Evolutionary conservation across 1,140 invertebrate genomes (phyloP).

Genomic region (Rhagoletis zephyria): DNA sequence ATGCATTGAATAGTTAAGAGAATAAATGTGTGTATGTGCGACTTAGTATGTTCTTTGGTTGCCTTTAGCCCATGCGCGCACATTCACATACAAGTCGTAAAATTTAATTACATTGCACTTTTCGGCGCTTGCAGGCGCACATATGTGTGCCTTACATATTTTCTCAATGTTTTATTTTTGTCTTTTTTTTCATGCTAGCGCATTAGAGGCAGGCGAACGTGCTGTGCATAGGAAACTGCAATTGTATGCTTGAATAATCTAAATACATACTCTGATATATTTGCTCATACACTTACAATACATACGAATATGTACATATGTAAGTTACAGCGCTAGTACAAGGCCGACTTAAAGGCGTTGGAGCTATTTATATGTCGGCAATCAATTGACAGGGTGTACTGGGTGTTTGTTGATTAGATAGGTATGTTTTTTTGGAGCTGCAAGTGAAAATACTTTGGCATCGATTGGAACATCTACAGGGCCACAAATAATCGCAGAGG

Average conservation of each 20-base stretch:
- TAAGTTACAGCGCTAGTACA: background rate
- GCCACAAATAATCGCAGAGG: too few species aligned
- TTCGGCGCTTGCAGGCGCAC: conserved; percentile 27
- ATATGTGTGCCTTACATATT: conserved; percentile 8
- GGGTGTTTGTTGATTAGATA: background rate
- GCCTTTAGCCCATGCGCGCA: conserved; percentile 31
- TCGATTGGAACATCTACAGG: too few species aligned
- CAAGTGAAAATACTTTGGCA: background rate
- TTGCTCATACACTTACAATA: background rate
- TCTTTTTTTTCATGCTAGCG: background rate
- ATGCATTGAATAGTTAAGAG: background rate
- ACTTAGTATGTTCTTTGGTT: background rate
- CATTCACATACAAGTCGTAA: conserved; percentile 36
- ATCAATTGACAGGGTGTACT: background rate
- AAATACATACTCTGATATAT: background rate
- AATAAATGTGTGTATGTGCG: background rate
- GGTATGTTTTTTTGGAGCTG: background rate
- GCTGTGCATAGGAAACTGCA: background rate
- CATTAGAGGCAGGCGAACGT: background rate
- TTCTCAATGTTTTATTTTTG: background rate
- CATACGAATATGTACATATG: background rate
- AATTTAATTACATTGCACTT: conserved; percentile 46
- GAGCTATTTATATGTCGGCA: background rate
- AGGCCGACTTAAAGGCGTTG: conserved; percentile 7
- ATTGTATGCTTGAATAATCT: background rate